These are phyloP conservation scores for Carapus acus DNA, from an alignment of 2,797 vertebrate genomes.

Conservation along the genomic window DNA sequence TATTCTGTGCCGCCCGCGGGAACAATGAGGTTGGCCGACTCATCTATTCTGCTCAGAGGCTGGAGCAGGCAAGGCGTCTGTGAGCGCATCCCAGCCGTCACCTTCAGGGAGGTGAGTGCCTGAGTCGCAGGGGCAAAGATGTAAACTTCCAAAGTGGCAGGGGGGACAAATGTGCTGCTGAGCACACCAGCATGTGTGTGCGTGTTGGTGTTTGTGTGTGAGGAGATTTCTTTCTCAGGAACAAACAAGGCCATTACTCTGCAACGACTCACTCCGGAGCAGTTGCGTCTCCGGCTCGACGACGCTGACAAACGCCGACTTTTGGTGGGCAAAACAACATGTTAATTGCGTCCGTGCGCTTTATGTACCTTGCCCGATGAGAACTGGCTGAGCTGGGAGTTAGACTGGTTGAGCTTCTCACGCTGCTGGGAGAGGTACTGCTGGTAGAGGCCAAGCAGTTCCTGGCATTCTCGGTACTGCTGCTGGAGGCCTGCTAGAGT, in stretches of 20 bases:
- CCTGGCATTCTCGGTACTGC: constrained; percentile 95
- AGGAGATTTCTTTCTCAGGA: too few relatives aligned
- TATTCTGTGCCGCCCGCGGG: constrained; percentile 67
- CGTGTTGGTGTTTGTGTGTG: background rate
- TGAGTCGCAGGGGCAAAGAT: too few relatives aligned
- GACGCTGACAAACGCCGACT: background rate
- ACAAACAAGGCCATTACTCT: too few relatives aligned
- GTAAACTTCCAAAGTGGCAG: too few relatives aligned
- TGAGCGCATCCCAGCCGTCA: constrained; percentile 51
- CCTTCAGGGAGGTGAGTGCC: constrained; percentile 54
- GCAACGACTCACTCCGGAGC: background rate
- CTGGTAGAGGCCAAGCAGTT: constrained; percentile 91
- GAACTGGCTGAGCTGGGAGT: constrained; percentile 73
- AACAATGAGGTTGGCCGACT: constrained; percentile 60
- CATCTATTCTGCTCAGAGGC: constrained; percentile 57
- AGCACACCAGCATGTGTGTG: background rate
- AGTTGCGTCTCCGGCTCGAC: background rate
- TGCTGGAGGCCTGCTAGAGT: constrained; percentile 83
- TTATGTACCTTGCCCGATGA: constrained; percentile 58
- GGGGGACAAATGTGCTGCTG: constrained; percentile 13
- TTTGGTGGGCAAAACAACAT: background rate
- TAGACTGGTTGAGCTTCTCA: constrained; percentile 83
- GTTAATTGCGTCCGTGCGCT: background rate
- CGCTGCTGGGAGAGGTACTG: constrained; percentile 94
- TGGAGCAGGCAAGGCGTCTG: constrained; percentile 45